These are phyloP conservation scores for Cybosia mesomella DNA, from an alignment of 2,888 invertebrate species.

Conservation along the genomic window DNA sequence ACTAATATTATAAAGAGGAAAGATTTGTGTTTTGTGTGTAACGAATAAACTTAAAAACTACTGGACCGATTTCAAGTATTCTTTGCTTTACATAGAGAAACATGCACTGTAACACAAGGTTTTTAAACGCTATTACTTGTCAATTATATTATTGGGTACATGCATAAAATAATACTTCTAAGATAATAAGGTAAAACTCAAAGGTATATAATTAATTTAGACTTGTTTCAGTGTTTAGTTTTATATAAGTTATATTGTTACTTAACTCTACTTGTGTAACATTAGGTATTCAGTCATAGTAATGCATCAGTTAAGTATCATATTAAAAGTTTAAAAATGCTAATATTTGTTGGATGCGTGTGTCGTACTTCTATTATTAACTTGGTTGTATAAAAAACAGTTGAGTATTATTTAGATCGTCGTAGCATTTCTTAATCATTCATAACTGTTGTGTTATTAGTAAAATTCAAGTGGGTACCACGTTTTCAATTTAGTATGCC, in stretches of 20 bases:
- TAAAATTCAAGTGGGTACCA: background rate
- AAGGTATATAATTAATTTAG: too few relatives aligned
- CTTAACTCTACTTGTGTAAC: too few relatives aligned
- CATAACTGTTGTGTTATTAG: background rate
- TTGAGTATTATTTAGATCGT: background rate
- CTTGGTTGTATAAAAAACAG: background rate
- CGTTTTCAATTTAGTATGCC: background rate
- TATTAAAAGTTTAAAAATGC: too few relatives aligned
- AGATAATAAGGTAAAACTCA: background rate
- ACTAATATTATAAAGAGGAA: too few relatives aligned
- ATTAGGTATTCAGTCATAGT: too few relatives aligned
- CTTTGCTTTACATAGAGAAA: background rate
- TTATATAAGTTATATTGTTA: too few relatives aligned
- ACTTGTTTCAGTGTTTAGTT: too few relatives aligned
- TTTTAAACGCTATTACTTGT: background rate
- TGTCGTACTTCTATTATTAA: background rate
- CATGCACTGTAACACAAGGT: background rate
- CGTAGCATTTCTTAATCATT: background rate
- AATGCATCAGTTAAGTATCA: too few relatives aligned
- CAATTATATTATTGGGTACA: too few relatives aligned
- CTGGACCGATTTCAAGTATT: too few relatives aligned
- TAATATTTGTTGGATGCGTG: background rate
- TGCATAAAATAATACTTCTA: background rate
- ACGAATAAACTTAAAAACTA: too few relatives aligned
- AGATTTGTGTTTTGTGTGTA: too few relatives aligned